phyloP scores from a whole-genome alignment of 2,797 vertebrate species.

The Squalus acanthias region DNA sequence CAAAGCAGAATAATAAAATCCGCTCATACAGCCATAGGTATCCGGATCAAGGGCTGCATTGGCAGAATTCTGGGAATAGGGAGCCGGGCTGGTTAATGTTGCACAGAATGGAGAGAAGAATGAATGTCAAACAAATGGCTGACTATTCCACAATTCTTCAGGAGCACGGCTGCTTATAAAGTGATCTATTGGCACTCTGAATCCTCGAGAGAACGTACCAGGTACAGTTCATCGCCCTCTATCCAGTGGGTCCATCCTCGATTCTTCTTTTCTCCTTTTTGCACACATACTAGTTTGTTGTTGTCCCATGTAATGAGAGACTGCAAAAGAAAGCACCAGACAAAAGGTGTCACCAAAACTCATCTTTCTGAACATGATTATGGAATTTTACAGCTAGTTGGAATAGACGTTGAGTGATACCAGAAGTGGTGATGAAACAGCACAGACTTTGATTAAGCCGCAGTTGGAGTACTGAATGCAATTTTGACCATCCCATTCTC shows the following conservation, averaged over 20 bases:
- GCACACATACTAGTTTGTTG: conserved; percentile 71
- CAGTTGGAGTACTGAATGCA: too few relatives aligned
- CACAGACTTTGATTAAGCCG: too few relatives aligned
- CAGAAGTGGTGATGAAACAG: neutral
- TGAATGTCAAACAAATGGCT: neutral
- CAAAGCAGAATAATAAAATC: neutral
- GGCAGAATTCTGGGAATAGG: neutral
- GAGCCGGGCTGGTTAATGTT: neutral
- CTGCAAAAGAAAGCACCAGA: conserved; percentile 50
- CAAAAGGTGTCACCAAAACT: neutral
- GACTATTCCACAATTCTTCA: neutral
- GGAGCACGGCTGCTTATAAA: neutral
- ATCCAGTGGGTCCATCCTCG: conserved; percentile 84
- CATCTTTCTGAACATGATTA: neutral
- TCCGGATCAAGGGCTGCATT: neutral
- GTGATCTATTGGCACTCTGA: neutral
- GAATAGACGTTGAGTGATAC: neutral
- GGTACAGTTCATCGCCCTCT: conserved; percentile 73
- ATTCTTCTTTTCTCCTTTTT: conserved; percentile 78
- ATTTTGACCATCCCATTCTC: too few relatives aligned
- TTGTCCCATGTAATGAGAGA: conserved; percentile 73
- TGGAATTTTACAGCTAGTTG: neutral
- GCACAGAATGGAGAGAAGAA: neutral
- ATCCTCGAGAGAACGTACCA: conserved; percentile 61
- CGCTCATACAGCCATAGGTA: neutral